Base-by-base conservation (phyloP, 2,797 vertebrate species). In the Eleutherodactylus coqui region DNA sequence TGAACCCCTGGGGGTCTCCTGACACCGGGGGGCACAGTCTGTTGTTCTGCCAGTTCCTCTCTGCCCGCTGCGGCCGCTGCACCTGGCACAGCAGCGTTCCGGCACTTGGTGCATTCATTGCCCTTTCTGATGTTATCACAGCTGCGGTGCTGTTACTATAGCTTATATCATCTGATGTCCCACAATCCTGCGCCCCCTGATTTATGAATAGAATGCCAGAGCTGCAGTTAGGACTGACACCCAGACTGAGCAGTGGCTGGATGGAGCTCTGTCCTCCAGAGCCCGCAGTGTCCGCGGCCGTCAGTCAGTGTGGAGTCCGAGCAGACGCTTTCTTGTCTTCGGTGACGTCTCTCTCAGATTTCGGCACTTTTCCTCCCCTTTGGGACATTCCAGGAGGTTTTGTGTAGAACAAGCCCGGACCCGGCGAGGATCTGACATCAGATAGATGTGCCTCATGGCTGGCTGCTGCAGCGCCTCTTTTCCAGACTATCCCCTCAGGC, bases 311-410 rank as follows among this genome's bases (percentile, higher is more conserved):
- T 5, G 17, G 19, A 55, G 51, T 21, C 21, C 21, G n/a, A 55
- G 21, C 19, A 62, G 27, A 4, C 10, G 27, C 11, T 32, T 29
- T 10, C 53, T 16, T 16, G 27, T 3, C 27, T 55, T 21, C 19
- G 5, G 19, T 0, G 53, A 24, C 53, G 5, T 3, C 27, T 16
- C 32, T 2, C 34, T 32, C 5, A 64, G 29, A 19, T 17, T 64
- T 8, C 17, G 1, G 21, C 64, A 21, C 64, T 67, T 67, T 38
- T 67, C 6, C 2, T 67, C 34, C 64, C 64, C 64, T 67, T 36
- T 67, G 64, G 64, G 64, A 67, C 16, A 67, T 67, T 67, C 64
- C 64, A 7, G 32, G 17, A 21, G 64, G 34, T 64, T 64, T 64
- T 64, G 62, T 34, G 29, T 32, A 34, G 32, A 36, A 67, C 64